phyloP scores from a whole-genome alignment of 1,140 invertebrate genomes.

The Trichogramma pretiosum region DNA sequence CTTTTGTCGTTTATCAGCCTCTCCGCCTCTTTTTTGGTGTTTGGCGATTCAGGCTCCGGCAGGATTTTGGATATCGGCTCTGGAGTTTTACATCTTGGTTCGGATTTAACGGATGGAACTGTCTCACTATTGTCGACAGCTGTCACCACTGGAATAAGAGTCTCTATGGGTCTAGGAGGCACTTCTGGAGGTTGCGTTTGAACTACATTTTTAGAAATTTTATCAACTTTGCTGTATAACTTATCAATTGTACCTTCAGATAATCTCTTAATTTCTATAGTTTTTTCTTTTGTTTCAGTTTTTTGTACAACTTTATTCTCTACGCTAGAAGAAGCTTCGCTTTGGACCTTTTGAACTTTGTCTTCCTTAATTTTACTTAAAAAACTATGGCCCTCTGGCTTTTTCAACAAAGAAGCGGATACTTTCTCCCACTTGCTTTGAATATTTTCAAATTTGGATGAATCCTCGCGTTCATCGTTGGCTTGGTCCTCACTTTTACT shows the following conservation, averaged over 20 bases:
- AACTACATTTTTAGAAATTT: conserved; percentile 2
- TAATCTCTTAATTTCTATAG: background rate
- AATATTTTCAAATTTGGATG: conserved; percentile 11
- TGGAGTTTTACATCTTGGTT: too few relatives aligned
- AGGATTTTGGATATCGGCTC: too few relatives aligned
- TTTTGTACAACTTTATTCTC: background rate
- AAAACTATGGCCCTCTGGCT: too few relatives aligned
- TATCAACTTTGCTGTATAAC: background rate
- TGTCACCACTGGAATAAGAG: background rate
- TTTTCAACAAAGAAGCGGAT: conserved; percentile 4
- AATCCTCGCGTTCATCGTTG: background rate
- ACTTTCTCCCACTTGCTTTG: conserved; percentile 11
- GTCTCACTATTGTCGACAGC: too few relatives aligned
- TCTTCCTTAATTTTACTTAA: conserved; percentile 17
- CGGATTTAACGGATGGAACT: too few relatives aligned
- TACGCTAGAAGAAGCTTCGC: background rate
- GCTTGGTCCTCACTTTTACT: conserved; percentile 6
- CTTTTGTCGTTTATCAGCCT: conserved; percentile 30
- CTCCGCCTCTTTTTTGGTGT: conserved; percentile 2
- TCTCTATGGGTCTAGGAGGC: background rate
- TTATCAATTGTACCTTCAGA: conserved; percentile 1
- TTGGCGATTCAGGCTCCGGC: background rate
- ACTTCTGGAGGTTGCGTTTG: background rate
- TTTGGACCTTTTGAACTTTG: background rate
- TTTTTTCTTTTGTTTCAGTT: too few relatives aligned